A percentile compares a stretch with the other conserved stretches of the same genome.
phyloP scores from a whole-genome alignment of 1,140 invertebrate genomes.

The Oreohelix idahoensis region DNA sequence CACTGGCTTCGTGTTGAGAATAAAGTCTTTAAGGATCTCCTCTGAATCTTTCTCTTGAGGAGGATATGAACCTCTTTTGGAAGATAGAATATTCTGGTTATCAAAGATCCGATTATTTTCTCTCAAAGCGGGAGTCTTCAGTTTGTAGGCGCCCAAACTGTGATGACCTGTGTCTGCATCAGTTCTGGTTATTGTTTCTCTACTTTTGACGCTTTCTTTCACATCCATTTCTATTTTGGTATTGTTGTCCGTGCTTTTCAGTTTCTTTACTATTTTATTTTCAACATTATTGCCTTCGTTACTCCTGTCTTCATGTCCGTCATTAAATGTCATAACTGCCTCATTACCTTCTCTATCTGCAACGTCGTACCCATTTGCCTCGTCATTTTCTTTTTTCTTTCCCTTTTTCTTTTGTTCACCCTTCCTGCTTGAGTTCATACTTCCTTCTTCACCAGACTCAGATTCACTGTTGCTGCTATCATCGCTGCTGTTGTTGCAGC shows the following conservation, averaged over 20 bases:
- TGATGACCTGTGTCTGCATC: neutral
- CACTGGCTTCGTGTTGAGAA: neutral
- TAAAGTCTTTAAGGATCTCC: neutral
- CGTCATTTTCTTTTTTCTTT: slow-evolving; percentile 19
- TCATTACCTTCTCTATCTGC: neutral
- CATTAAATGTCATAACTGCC: neutral
- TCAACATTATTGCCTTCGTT: neutral
- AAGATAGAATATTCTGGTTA: slow-evolving; percentile 36
- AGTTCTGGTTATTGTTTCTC: neutral
- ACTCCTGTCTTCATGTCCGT: neutral
- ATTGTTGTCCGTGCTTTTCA: neutral
- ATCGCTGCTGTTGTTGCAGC: neutral
- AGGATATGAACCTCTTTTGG: neutral
- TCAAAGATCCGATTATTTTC: neutral
- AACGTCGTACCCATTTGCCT: neutral
- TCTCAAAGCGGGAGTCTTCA: neutral
- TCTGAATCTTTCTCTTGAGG: neutral
- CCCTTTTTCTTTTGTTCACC: neutral
- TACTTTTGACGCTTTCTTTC: neutral
- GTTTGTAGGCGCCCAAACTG: neutral
- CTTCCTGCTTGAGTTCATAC: neutral
- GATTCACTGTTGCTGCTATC: neutral
- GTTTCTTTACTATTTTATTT: neutral
- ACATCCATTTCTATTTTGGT: neutral
- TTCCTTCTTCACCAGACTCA: neutral